Percentiles rank a stretch among this genome's conserved stretches.
These are phyloP conservation scores for Phylloscopus whistleri DNA, from an alignment of 2,113 vertebrate genomes.

Conservation along the genomic window DNA sequence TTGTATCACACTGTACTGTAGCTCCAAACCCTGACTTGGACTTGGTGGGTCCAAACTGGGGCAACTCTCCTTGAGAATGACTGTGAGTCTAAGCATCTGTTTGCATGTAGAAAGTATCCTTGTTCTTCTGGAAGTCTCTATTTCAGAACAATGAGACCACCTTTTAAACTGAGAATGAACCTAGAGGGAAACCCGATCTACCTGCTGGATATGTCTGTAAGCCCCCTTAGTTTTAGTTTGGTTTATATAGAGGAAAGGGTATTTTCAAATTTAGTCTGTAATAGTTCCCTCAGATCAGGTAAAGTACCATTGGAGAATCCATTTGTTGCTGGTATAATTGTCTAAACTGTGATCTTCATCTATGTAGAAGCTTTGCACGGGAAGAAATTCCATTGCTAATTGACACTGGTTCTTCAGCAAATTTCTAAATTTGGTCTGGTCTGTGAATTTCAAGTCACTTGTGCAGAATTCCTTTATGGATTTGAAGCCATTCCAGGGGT, in stretches of 20 bases:
- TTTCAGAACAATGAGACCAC: background rate
- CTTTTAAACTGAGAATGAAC: background rate
- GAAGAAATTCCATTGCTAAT: background rate
- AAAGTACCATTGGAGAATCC: background rate
- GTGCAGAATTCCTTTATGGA: background rate
- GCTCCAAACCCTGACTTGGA: background rate
- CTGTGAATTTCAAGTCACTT: background rate
- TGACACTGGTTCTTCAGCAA: background rate
- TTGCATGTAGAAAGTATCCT: background rate
- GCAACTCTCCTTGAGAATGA: background rate
- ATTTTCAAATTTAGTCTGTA: background rate
- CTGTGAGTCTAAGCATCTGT: background rate
- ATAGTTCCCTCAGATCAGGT: background rate
- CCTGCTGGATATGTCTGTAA: background rate
- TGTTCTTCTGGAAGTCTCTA: background rate
- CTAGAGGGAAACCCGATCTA: background rate
- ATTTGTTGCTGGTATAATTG: background rate
- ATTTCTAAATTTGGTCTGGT: background rate
- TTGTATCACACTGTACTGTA: background rate
- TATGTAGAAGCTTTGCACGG: background rate
- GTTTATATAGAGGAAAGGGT: background rate
- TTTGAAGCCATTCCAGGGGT: slow-evolving; percentile 9
- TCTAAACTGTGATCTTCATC: background rate
- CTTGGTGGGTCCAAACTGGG: background rate
- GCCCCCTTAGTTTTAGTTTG: background rate